A percentile compares a stretch with the other conserved stretches of the same genome.
phyloP scores from a whole-genome alignment of 2,113 vertebrate genomes.

The Monopterus albus region DNA sequence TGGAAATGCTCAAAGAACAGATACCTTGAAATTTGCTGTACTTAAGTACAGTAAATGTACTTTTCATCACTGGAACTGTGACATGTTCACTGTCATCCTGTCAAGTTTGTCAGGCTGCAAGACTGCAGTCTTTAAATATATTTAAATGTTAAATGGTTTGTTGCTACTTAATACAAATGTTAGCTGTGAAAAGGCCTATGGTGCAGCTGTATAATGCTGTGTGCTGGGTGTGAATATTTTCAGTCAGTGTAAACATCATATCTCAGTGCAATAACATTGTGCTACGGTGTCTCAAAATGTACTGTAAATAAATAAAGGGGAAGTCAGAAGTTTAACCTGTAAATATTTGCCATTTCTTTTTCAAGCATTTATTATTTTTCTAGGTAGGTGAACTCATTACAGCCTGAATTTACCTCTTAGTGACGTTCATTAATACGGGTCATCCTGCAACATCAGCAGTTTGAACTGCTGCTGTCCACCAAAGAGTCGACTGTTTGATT shows the following conservation, averaged over 20 bases:
- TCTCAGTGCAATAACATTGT: not conserved
- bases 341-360: not conserved
- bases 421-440: slow-evolving; percentile 10
- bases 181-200: not conserved
- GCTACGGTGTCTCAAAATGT: not conserved
- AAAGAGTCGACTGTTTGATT: too few relatives aligned
- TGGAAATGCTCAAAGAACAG: too few relatives aligned
- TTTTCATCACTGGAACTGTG: too few relatives aligned
- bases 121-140: too few relatives aligned
- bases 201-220: not conserved
- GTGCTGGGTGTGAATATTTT: not conserved
- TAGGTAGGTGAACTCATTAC: not conserved
- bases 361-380: not conserved
- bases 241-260: not conserved
- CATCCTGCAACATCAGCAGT: slow-evolving; percentile 27
- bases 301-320: not conserved
- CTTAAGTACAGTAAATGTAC: too few relatives aligned
- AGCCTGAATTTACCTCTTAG: not conserved
- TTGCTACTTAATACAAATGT: too few relatives aligned
- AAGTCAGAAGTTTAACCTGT: not conserved
- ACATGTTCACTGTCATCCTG: too few relatives aligned
- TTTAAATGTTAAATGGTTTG: too few relatives aligned
- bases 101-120: too few relatives aligned
- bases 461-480: too few relatives aligned
- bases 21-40: too few relatives aligned